Percentiles rank a stretch among this genome's conserved stretches.
Conservation (phyloP, 2,797 vertebrate species). For the Heliangelus exortis region DNA sequence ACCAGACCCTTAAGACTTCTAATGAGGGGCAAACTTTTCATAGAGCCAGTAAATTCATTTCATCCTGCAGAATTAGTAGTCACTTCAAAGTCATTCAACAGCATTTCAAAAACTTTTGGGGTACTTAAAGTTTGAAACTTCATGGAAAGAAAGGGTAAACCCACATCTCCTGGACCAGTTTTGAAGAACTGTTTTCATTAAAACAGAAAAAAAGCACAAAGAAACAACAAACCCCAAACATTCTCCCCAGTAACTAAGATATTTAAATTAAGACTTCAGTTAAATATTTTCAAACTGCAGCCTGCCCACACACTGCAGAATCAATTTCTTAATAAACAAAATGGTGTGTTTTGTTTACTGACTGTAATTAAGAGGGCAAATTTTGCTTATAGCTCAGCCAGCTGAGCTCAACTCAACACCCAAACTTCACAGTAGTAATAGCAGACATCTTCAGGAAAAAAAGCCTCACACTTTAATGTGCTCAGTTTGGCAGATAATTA, state of each 20-base stretch:
- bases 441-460: not conserved
- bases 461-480: not conserved
- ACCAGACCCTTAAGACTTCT: not conserved
- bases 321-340: conserved; percentile 29
- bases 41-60: not conserved
- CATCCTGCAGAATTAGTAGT: not conserved
- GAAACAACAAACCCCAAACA: not conserved
- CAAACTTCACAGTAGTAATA: not conserved
- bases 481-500: not conserved
- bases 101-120: not conserved
- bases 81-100: not conserved
- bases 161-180: not conserved
- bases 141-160: not conserved
- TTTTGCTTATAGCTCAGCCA: conserved; percentile 4
- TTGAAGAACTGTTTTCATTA: not conserved
- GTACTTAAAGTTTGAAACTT: not conserved
- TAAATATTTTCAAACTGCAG: not conserved
- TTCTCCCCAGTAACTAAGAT: not conserved
- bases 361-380: not conserved
- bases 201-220: not conserved
- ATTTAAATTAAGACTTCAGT: not conserved
- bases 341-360: not conserved
- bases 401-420: not conserved
- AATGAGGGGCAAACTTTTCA: not conserved
- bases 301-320: conserved; percentile 2